These are phyloP conservation scores for Ferdinandea cuprea DNA, from an alignment of 2,888 invertebrate species.

Conservation along the genomic window DNA sequence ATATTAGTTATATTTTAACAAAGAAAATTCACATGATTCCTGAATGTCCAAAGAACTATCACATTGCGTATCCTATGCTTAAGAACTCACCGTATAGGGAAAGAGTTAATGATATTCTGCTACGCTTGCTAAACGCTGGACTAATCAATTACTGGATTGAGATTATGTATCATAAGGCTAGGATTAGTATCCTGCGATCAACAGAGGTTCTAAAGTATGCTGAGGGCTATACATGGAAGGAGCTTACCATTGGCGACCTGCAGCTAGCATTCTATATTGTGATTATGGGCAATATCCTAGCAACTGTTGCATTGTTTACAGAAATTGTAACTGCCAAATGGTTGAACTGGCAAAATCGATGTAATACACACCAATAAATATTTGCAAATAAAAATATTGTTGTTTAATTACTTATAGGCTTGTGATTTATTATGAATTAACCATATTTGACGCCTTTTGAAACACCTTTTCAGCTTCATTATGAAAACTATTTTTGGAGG, in stretches of 20 bases:
- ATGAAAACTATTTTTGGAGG: too few relatives aligned
- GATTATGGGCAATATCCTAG: slow-evolving; percentile 78
- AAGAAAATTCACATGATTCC: slow-evolving; percentile 80
- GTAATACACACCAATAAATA: not conserved
- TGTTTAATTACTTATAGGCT: slow-evolving; percentile 30
- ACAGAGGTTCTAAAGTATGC: slow-evolving; percentile 76
- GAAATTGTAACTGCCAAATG: slow-evolving; percentile 48
- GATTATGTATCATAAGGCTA: slow-evolving; percentile 78
- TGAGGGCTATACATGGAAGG: slow-evolving; percentile 78
- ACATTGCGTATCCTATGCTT: slow-evolving; percentile 80
- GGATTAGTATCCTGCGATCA: slow-evolving; percentile 77
- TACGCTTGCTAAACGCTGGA: slow-evolving; percentile 80
- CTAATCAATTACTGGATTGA: slow-evolving; percentile 81
- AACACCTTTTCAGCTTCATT: too few relatives aligned
- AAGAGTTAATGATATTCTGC: slow-evolving; percentile 78
- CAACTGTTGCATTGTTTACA: slow-evolving; percentile 71
- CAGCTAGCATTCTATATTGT: slow-evolving; percentile 81
- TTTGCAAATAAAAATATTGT: not conserved
- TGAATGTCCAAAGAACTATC: slow-evolving; percentile 82
- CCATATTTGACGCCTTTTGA: too few relatives aligned
- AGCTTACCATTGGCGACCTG: slow-evolving; percentile 80
- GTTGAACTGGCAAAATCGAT: not conserved
- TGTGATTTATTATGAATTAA: slow-evolving; percentile 62
- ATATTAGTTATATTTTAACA: slow-evolving; percentile 79
- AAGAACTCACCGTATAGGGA: slow-evolving; percentile 80